Percentiles rank a stretch among this genome's conserved stretches.
phyloP scores from a whole-genome alignment of 2,888 invertebrate genomes.

The Plebejus argus region DNA sequence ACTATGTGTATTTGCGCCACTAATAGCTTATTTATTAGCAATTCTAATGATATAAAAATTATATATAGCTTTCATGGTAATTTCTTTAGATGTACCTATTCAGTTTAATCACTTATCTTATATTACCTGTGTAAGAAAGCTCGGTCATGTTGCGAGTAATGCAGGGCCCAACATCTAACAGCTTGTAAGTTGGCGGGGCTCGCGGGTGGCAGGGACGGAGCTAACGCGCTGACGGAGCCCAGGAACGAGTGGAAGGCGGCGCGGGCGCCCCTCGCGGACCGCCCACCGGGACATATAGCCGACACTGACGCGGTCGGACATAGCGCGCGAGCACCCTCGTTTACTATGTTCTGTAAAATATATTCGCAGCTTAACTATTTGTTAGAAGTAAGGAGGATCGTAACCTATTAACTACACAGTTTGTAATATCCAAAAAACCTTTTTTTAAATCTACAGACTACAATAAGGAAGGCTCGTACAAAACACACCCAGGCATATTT shows the following conservation, averaged over 20 bases:
- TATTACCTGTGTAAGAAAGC: constrained; percentile 90
- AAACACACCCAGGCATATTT: no score
- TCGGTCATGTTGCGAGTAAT: constrained; percentile 94
- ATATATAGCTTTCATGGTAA: no score
- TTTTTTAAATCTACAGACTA: no score
- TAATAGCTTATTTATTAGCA: no score
- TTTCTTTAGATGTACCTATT: no score
- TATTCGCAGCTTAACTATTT: background rate
- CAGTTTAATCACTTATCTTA: background rate
- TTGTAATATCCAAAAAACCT: no score
- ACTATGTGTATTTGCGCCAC: no score
- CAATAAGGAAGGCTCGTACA: no score
- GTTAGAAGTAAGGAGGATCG: no score
- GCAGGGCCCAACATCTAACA: constrained; percentile 95
- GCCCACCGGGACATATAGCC: constrained; percentile 68
- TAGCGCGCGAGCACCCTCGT: constrained; percentile 49
- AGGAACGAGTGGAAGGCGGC: constrained; percentile 91
- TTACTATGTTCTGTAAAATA: constrained; percentile 46
- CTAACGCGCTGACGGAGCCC: constrained; percentile 95
- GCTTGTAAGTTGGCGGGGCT: constrained; percentile 95
- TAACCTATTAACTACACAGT: no score
- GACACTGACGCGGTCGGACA: constrained; percentile 59
- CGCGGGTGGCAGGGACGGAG: constrained; percentile 92
- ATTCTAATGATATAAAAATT: no score
- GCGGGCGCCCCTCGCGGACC: constrained; percentile 67